Evolutionary conservation across 2,797 vertebrate species (phyloP), one percentile per base, ranked within the genome.

Genomic region (Hoplostethus mediterraneus): DNA sequence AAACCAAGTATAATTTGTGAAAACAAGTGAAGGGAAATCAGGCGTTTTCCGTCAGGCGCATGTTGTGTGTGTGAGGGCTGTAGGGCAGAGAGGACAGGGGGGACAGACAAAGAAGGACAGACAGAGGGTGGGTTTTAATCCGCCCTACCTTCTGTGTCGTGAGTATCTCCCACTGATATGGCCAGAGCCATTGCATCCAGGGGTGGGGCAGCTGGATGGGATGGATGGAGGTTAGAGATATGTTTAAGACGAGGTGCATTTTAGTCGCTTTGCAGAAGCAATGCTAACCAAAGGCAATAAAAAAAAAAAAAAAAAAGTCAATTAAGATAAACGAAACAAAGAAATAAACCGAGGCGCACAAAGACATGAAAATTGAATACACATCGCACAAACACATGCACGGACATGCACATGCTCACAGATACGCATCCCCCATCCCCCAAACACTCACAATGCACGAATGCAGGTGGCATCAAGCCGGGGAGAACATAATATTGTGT

Each of bases 91-190:
- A 79, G 53, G 75, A 64, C 14, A 7, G 64, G 60, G 66, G 42
- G 56, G 72, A 85, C 55, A 77, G 73, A 75, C 74, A 84, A 77
- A 74, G 64, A 79, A 68, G 79, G 90, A 87, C 73, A 87, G 82
- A 87, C 79, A 88, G 83, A 84, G 82, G 82, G 75, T 57, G 71
- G 75, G 70, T 66, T 79, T 70, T 81, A 54, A 84, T 90, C 90
- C 89, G 88, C 81, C 96, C 95, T 95, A 99, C 97, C 98, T 99
- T 93, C 97, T 95, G 92, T 98, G 97, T 79, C 97, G 95, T 80
- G 97, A 96, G 83, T 99, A 98, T 95, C 97, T 98, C 87, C 97
- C 97, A 93, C 97, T 97, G 90, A 96, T 95, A 79, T 99, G 98
- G 89, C 98, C 98, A 51, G 96, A 96, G 94, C 97, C 97, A 2